Evolutionary conservation across 2,113 vertebrate species (phyloP).

Genomic region (Trichomycterus rosablanca): DNA sequence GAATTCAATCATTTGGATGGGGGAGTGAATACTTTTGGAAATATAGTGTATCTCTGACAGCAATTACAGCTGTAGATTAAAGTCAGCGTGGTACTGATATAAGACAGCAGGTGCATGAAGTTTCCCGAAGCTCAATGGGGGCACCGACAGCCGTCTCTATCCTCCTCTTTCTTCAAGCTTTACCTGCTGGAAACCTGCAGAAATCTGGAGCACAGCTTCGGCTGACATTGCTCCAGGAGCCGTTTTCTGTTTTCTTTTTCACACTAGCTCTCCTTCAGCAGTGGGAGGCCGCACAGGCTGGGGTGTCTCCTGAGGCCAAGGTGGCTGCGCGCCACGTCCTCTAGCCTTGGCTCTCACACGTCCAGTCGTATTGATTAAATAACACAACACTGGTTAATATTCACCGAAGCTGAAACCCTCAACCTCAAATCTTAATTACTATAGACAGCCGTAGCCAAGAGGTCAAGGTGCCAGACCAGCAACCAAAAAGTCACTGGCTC

Average conservation of each 20-base stretch:
- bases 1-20: too few relatives aligned
- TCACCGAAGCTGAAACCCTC: neutral
- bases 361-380: conserved; percentile 67
- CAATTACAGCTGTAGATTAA: too few relatives aligned
- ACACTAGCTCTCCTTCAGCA: conserved; percentile 56
- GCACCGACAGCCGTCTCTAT: conserved; percentile 70
- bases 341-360: conserved; percentile 77
- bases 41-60: too few relatives aligned
- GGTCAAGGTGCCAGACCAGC: too few relatives aligned
- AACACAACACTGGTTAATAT: neutral
- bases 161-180: conserved; percentile 83
- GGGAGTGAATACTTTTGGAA: too few relatives aligned
- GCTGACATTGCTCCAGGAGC: neutral
- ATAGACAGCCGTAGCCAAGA: too few relatives aligned
- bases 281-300: neutral
- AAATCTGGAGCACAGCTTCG: conserved; percentile 70
- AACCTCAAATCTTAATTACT: too few relatives aligned
- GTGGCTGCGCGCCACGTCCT: conserved; percentile 64
- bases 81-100: conserved; percentile 88
- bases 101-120: conserved; percentile 81
- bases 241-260: conserved; percentile 68
- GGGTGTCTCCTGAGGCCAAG: conserved; percentile 5
- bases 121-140: conserved; percentile 71
- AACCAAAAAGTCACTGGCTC: too few relatives aligned
- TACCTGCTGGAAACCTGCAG: conserved; percentile 82